A percentile compares a stretch with the other conserved stretches of the same genome.
Conservation (phyloP, 1,140 invertebrate species). For the Propsilocerus akamusi region DNA sequence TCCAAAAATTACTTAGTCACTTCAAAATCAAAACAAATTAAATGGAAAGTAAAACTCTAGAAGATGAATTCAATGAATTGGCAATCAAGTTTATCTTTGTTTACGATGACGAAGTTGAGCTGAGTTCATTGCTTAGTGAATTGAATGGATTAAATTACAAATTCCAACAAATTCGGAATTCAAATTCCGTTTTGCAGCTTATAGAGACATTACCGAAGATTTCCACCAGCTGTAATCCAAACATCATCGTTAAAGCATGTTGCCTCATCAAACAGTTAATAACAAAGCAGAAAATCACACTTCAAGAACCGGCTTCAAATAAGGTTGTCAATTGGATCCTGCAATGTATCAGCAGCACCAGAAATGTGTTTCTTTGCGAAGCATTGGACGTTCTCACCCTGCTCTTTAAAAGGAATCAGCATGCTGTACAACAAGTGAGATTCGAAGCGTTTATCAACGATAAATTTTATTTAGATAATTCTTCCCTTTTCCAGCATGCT, state of each 20-base stretch:
- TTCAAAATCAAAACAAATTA: no score
- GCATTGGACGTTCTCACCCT: background rate
- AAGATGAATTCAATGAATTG: background rate
- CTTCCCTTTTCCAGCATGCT: background rate
- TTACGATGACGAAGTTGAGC: background rate
- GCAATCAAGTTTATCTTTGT: background rate
- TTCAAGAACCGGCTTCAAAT: background rate
- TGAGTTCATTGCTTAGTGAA: constrained; percentile 3
- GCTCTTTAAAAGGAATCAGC: background rate
- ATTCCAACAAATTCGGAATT: background rate
- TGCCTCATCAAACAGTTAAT: background rate
- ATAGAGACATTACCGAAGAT: background rate
- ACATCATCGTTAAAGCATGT: constrained; percentile 2
- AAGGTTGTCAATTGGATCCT: background rate
- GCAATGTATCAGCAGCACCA: background rate
- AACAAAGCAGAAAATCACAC: background rate
- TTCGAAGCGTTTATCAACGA: background rate
- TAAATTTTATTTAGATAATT: background rate
- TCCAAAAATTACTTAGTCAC: no score
- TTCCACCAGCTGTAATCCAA: background rate
- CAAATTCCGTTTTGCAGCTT: background rate
- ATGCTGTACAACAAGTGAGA: background rate
- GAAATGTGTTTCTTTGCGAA: background rate
- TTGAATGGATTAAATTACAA: constrained; percentile 4
- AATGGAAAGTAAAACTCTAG: no score